Base-by-base conservation (phyloP, 2,797 vertebrate genomes). In the Aulostomus chinensis region DNA sequence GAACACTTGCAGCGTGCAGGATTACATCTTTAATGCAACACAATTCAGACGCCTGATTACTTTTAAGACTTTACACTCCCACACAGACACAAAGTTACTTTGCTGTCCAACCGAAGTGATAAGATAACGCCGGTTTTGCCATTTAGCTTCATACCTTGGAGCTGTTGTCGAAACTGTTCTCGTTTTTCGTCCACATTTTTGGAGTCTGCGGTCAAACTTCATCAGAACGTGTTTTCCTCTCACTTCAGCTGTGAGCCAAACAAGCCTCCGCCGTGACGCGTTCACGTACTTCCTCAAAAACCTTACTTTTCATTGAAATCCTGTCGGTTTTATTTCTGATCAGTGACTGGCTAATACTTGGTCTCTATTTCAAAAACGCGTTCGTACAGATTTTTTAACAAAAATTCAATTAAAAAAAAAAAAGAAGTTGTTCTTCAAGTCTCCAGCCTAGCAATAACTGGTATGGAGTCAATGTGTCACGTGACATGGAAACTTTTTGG, bases 141-240 rank as follows among this genome's bases (percentile, higher is more conserved):
- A 7, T 5, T 16, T 3, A 5, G 1, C 17, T 7, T 22, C 67
- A 83, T 42, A 89, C 86, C 81, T 72, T 57, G 1, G 69, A 72
- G 24, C n/a, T 36, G 58, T 73, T 68, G 15, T 24, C 4, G 6
- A 15, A 13, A 3, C 3, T 18, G 62, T 49, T 78, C 6, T 10
- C 11, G 71, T 81, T 82, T 49, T 53, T 64, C 2, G 51, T 79
- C 81, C 85, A 76, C 84, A 84, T 84, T 42, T 33, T 9, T 11
- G 12, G 1, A 25, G 7, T 3, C n/a, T 11, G 22, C 3, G 14
- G n/a, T 35, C 15, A n/a, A 9, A 24, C 54, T 32, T 71, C 39
- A 42, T 58, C 31, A 4, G 18, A 2, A 60, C 49, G 7, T 8
- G 18, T 49, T 53, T 48, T 45, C 28, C 16, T 20, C 33, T 35